Evolutionary conservation across 2,113 vertebrate species (phyloP).

Genomic region (Myodes glareolus): DNA sequence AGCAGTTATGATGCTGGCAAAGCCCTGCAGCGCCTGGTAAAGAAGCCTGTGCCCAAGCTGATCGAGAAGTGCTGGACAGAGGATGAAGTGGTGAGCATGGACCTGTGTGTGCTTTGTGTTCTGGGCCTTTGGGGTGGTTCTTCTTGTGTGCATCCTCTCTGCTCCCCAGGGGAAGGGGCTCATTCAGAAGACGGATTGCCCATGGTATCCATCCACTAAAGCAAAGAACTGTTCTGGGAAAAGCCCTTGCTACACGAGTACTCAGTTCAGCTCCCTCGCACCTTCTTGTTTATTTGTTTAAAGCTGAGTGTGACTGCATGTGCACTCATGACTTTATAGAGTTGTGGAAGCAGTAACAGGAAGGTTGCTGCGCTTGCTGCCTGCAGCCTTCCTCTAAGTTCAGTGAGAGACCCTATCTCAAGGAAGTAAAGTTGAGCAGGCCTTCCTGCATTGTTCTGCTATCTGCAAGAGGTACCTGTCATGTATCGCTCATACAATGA

Average conservation of each 20-base stretch:
- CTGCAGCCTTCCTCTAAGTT: not conserved
- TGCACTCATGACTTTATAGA: not conserved
- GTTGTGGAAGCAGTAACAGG: not conserved
- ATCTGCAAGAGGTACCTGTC: not conserved
- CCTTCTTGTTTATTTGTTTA: not conserved
- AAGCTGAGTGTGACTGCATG: not conserved
- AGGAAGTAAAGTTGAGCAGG: not conserved
- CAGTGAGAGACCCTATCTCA: not conserved
- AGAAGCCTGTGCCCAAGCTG: constrained; percentile 98
- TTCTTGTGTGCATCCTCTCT: not conserved
- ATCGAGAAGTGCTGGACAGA: constrained; percentile 99
- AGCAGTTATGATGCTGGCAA: constrained; percentile 98
- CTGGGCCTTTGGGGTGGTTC: not conserved
- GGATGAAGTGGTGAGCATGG: constrained; percentile 96
- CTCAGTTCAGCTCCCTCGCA: not conserved
- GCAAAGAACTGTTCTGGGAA: not conserved
- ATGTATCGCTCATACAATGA: not conserved
- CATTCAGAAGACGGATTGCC: accelerated
- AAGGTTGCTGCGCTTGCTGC: not conserved
- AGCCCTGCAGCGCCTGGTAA: constrained; percentile 97
- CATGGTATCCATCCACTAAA: accelerated
- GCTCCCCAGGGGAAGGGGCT: not conserved
- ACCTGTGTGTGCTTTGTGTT: not conserved
- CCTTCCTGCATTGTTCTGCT: not conserved
- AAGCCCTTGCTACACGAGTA: not conserved